A percentile compares a stretch with the other conserved stretches of the same genome.
These are phyloP conservation scores for Mesorhabditis belari DNA, from an alignment of 2,888 invertebrate genomes.

Conservation along the genomic window DNA sequence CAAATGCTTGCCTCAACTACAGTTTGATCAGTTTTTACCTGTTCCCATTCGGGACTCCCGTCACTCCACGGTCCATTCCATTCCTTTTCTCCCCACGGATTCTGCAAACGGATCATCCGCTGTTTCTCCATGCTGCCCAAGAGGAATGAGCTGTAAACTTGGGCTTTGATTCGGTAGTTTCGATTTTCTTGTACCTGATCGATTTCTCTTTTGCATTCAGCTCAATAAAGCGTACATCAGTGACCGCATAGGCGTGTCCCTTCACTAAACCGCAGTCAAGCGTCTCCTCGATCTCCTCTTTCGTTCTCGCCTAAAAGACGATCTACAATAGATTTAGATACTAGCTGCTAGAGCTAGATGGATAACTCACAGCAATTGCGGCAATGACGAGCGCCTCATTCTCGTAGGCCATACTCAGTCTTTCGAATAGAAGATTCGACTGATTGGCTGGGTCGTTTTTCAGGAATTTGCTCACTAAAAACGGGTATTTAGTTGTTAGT, in stretches of 20 bases:
- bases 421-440: slow-evolving; percentile 56
- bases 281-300: slow-evolving; percentile 59
- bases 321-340: background rate
- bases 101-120: slow-evolving; percentile 62
- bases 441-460: slow-evolving; percentile 16
- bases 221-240: slow-evolving; percentile 56
- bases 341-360: slow-evolving; percentile 3
- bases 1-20: background rate
- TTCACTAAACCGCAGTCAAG: slow-evolving; percentile 61
- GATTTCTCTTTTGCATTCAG: slow-evolving; percentile 10
- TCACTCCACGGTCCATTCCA: slow-evolving; percentile 64
- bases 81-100: slow-evolving; percentile 64
- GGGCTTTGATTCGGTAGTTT: background rate
- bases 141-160: slow-evolving; percentile 17
- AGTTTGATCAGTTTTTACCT: slow-evolving; percentile 16
- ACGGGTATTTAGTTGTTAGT: background rate
- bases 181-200: background rate
- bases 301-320: slow-evolving; percentile 54
- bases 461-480: slow-evolving; percentile 50
- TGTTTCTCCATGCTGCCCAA: slow-evolving; percentile 53
- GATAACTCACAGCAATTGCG: slow-evolving; percentile 59
- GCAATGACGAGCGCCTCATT: slow-evolving; percentile 63
- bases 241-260: slow-evolving; percentile 64
- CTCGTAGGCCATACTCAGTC: slow-evolving; percentile 59
- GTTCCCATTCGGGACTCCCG: slow-evolving; percentile 55